Evolutionary conservation across 2,888 invertebrate species (phyloP).

Genomic region (Drosophila aldrichi): DNA sequence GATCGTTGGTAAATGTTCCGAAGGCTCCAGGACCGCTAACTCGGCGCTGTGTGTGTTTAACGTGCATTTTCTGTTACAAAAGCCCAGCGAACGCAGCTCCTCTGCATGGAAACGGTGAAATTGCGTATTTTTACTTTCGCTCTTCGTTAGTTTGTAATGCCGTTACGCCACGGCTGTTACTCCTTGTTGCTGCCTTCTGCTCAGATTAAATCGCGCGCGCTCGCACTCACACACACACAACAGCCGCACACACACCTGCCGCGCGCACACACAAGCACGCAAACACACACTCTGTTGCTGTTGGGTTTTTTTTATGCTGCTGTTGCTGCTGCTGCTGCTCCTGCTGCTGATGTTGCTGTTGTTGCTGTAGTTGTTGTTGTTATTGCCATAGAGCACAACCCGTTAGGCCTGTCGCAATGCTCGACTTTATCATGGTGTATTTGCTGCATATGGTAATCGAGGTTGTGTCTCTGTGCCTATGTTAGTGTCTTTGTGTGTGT

Average conservation of each 20-base stretch:
- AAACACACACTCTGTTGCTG: slow-evolving; percentile 20
- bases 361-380: slow-evolving; percentile 39
- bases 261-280: slow-evolving; percentile 7
- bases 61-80: slow-evolving; percentile 82
- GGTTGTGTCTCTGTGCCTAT: slow-evolving; percentile 24
- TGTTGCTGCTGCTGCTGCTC: slow-evolving; percentile 54
- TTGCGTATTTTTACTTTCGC: slow-evolving; percentile 53
- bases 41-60: slow-evolving; percentile 85
- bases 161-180: slow-evolving; percentile 5
- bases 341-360: slow-evolving; percentile 41
- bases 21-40: slow-evolving; percentile 86
- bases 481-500: not conserved
- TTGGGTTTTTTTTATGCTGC: slow-evolving; percentile 41
- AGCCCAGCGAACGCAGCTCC: slow-evolving; percentile 26
- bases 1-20: slow-evolving; percentile 84
- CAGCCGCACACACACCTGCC: slow-evolving; percentile 21
- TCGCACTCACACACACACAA: slow-evolving; percentile 16
- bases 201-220: slow-evolving; percentile 11
- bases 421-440: slow-evolving; percentile 64
- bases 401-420: slow-evolving; percentile 62
- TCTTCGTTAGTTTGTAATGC: slow-evolving; percentile 26
- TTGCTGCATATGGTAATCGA: slow-evolving; percentile 40
- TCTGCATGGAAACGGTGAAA: slow-evolving; percentile 56
- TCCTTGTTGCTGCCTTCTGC: slow-evolving; percentile 3
- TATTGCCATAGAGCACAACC: slow-evolving; percentile 54